Evolutionary conservation across 2,113 vertebrate genomes (phyloP).

Genomic region (Chaetodon trifascialis): DNA sequence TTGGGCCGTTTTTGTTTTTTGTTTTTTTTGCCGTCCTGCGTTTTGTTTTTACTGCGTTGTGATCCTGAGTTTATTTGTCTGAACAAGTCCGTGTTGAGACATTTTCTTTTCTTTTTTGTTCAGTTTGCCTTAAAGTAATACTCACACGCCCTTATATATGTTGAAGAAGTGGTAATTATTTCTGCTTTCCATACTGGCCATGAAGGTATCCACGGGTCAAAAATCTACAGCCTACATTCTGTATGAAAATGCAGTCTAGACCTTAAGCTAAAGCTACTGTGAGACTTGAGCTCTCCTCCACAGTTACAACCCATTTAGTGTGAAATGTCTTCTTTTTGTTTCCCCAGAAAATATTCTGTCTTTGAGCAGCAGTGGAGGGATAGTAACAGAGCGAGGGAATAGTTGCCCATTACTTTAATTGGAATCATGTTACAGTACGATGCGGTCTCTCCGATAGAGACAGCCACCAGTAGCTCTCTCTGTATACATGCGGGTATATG

Average conservation of each 20-base stretch:
- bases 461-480: not conserved
- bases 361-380: not conserved
- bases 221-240: not conserved
- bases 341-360: not conserved
- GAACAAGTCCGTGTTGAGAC: not conserved
- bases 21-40: not conserved
- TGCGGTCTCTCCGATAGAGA: not conserved
- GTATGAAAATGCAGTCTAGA: not conserved
- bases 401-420: not conserved
- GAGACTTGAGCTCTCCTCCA: not conserved
- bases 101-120: not conserved
- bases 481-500: not conserved
- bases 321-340: not conserved
- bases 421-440: not conserved
- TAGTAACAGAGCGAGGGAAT: not conserved
- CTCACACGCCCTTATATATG: not conserved
- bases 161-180: not conserved
- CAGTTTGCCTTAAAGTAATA: not conserved
- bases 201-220: too few relatives aligned
- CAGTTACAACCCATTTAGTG: not conserved
- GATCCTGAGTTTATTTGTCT: not conserved
- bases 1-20: slow-evolving; percentile 34
- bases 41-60: slow-evolving; percentile 2
- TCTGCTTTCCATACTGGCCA: not conserved
- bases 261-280: not conserved